Base-by-base conservation (phyloP, 2,113 vertebrate genomes). In the Coreoperca whiteheadi region DNA sequence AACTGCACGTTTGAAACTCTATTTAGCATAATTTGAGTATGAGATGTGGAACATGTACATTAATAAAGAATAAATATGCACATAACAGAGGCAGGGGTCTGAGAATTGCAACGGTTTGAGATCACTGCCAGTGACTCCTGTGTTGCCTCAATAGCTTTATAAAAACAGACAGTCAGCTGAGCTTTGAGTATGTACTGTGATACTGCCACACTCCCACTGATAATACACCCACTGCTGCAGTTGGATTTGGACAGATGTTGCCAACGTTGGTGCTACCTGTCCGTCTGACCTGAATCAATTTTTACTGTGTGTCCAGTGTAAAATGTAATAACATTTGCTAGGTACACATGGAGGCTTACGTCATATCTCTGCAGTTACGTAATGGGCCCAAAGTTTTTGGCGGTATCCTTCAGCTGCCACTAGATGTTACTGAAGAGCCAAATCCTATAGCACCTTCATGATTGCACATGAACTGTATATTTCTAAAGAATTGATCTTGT, bases 351-450 rank as follows among this genome's bases (percentile, higher is more conserved):
- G 8, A 54, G n/a, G 28, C 32, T 21, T 9, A 43, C 54, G 23
- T 46, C 11, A 50, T 9, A 25, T 53, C 50, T 68, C 61, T 67
- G 41, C 61, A 6, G 39, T 66, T 53, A 75, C 18, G n/a, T n/a
- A 46, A 16, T 3, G 28, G 50, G 67, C 23, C 39, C 14, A 30
- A 39, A 51, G 23, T 41, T 30, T 46, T n/a, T 18, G 23, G 34
- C 0, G 20, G 23, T 39, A 15, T 23, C 53, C 10, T 23, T 9
- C 21, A 54, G 70, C n/a, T 60, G 66, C 75, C 66, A 79, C 32
- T 76, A 84, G 73, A 78, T 78, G 73, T 50, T 70, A 72, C 51
- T 11, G 8, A 61, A 66, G 59, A 71, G 79, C 28, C 60, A 73
- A 68, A 77, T 51, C 59, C 56, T 61, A 16, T 7, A 41, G 18